Evolutionary conservation across 2,888 invertebrate species (phyloP).

Genomic region (Sesia bembeciformis): DNA sequence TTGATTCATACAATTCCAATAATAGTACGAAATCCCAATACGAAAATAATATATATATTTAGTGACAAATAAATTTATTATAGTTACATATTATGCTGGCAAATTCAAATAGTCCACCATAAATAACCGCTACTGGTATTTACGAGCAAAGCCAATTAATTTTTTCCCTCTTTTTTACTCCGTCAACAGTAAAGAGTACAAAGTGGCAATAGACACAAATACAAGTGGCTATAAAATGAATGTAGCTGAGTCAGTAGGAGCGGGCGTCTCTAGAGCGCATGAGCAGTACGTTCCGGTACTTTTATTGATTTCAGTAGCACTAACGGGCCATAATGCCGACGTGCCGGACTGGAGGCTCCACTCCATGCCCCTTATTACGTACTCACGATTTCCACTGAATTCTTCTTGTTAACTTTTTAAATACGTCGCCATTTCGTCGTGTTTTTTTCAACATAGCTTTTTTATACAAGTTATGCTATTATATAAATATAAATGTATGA

Average conservation of each 20-base stretch:
- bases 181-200: constrained; percentile 63
- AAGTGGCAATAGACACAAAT: constrained; percentile 70
- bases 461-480: too few species aligned
- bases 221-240: constrained; percentile 73
- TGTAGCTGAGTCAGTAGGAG: constrained; percentile 68
- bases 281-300: constrained; percentile 75
- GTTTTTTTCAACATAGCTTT: too few species aligned
- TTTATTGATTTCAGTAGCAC: constrained; percentile 83
- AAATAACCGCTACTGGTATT: constrained; percentile 24
- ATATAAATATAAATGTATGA: too few species aligned
- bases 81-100: background rate
- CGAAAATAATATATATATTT: background rate
- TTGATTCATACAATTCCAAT: background rate
- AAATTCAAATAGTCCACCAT: background rate
- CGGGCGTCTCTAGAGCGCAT: constrained; percentile 57
- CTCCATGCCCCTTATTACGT: constrained; percentile 68
- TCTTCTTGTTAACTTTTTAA: constrained; percentile 60
- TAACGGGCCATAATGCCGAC: constrained; percentile 75
- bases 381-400: constrained; percentile 59
- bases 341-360: constrained; percentile 63
- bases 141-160: constrained; percentile 47
- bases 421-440: too few species aligned
- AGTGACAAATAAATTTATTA: background rate
- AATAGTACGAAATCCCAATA: background rate
- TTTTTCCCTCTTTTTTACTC: constrained; percentile 45